Conservation (phyloP, 2,113 vertebrate species). For the Megaceryle torquata region DNA sequence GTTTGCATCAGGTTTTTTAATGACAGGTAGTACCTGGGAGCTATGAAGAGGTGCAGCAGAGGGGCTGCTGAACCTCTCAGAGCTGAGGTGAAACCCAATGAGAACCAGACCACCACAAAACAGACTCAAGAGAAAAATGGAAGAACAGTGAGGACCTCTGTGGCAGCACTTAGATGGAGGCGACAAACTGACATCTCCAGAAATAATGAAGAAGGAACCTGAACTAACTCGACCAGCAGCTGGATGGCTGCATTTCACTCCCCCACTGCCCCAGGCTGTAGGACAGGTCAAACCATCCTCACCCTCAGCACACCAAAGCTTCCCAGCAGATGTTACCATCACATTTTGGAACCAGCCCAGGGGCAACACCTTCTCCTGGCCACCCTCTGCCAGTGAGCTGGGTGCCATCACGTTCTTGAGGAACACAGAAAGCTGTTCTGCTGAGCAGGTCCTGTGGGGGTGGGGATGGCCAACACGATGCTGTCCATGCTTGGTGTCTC, state of each 20-base stretch:
- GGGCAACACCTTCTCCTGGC: too few relatives aligned
- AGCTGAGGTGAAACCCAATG: not conserved
- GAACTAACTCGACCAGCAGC: not conserved
- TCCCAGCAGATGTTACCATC: too few relatives aligned
- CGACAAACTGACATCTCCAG: not conserved
- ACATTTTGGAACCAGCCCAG: too few relatives aligned
- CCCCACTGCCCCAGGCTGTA: too few relatives aligned
- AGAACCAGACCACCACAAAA: not conserved
- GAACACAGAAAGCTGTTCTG: too few relatives aligned
- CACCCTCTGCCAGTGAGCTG: too few relatives aligned
- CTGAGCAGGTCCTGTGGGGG: too few relatives aligned
- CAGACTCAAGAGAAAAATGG: accelerated
- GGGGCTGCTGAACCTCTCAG: not conserved
- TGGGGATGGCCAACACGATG: too few relatives aligned
- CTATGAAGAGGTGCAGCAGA: accelerated
- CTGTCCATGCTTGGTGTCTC: too few relatives aligned
- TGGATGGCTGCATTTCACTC: not conserved
- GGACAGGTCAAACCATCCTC: too few relatives aligned
- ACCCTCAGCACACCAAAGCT: too few relatives aligned
- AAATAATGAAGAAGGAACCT: not conserved
- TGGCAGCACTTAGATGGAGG: not conserved
- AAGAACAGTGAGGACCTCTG: not conserved
- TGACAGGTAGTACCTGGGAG: accelerated
- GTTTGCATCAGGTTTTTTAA: not conserved
- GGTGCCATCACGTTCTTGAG: too few relatives aligned